Percentiles rank a stretch among this genome's conserved stretches.
Evolutionary conservation across 2,113 vertebrate species (phyloP).

Genomic region (Anarhynchus alexandrinus): DNA sequence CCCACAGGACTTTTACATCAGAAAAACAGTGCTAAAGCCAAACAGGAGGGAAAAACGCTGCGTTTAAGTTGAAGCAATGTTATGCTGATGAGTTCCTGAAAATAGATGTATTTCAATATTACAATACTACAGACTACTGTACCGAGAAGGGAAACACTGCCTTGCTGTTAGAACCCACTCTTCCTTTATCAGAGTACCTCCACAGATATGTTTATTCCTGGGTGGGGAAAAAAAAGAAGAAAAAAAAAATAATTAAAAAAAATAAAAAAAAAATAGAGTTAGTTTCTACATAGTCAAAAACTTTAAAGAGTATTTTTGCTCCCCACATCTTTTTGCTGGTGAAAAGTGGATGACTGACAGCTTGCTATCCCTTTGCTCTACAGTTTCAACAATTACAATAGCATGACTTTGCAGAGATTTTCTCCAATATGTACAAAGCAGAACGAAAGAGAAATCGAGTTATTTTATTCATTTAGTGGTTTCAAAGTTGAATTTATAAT

Average conservation of each 20-base stretch:
- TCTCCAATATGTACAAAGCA: background rate
- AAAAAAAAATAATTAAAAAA: background rate
- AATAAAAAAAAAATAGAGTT: background rate
- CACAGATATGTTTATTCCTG: constrained; percentile 92
- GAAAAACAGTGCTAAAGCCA: background rate
- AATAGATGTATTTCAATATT: background rate
- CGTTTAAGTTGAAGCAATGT: background rate
- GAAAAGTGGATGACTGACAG: background rate
- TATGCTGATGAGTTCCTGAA: background rate
- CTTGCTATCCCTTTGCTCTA: background rate
- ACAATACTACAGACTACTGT: constrained; percentile 46
- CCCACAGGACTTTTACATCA: background rate
- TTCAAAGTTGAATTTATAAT: background rate
- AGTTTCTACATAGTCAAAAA: background rate
- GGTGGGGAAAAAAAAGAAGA: background rate
- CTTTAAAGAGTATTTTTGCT: background rate
- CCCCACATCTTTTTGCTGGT: background rate
- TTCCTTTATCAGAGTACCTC: constrained; percentile 93
- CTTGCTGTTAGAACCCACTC: constrained; percentile 95
- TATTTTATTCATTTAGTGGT: background rate
- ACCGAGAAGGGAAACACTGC: constrained; percentile 96
- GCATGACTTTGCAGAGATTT: background rate
- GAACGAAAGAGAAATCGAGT: background rate
- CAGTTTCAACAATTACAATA: background rate
- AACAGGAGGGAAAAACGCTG: background rate